Percentiles rank a stretch among this genome's conserved stretches.
phyloP scores from a whole-genome alignment of 2,888 invertebrate species.

The Spodoptera exigua region DNA sequence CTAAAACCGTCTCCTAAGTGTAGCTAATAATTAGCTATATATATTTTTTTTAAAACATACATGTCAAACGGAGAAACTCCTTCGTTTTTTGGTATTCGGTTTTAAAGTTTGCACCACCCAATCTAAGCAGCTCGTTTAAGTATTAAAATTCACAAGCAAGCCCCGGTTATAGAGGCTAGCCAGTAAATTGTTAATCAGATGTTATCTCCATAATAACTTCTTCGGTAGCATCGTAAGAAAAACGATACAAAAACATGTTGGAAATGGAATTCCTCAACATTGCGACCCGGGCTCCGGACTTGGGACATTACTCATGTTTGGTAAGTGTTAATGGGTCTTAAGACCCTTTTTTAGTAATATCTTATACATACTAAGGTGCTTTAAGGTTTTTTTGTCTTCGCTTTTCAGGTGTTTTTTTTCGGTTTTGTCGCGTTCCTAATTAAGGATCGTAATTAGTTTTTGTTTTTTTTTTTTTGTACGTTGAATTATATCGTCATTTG shows the following conservation, averaged over 20 bases:
- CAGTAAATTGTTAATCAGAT: conserved; percentile 77
- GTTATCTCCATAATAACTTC: conserved; percentile 83
- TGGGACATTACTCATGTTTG: conserved; percentile 58
- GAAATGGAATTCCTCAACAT: conserved; percentile 50
- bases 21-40: no score
- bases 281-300: conserved; percentile 37
- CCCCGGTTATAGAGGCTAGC: conserved; percentile 69
- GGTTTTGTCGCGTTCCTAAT: not conserved
- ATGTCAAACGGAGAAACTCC: no score
- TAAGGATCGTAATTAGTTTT: not conserved
- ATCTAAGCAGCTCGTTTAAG: conserved; percentile 71
- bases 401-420: no score
- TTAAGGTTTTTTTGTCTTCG: conserved; percentile 15
- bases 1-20: no score
- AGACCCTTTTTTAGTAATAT: conserved; percentile 31
- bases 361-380: conserved; percentile 33
- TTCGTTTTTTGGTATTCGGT: no score
- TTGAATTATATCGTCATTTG: no score
- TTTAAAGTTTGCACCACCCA: conserved; percentile 49
- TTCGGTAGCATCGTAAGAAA: conserved; percentile 74
- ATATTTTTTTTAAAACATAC: no score
- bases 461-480: no score
- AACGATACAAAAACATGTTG: conserved; percentile 58
- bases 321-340: conserved; percentile 59
- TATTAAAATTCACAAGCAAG: conserved; percentile 81